These are phyloP conservation scores for Sinella curviseta DNA, from an alignment of 1,140 invertebrate genomes.

Conservation along the genomic window DNA sequence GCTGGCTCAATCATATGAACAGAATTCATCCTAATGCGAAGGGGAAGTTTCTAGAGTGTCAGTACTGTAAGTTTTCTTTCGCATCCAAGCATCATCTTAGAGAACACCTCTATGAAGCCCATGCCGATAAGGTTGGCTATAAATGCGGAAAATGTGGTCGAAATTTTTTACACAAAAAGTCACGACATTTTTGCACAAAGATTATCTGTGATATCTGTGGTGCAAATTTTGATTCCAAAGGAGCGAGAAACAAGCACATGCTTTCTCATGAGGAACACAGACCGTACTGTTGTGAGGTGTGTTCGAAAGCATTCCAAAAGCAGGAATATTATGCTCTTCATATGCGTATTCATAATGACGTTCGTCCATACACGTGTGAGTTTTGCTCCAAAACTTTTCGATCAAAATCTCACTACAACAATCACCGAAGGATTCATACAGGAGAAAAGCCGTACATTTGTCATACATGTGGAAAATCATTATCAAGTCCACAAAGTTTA, in stretches of 20 bases:
- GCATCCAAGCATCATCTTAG: too few relatives aligned
- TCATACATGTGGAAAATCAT: conserved; percentile 57
- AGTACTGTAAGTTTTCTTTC: too few relatives aligned
- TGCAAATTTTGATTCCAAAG: too few relatives aligned
- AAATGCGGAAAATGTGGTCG: too few relatives aligned
- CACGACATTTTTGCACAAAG: too few relatives aligned
- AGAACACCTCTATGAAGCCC: too few relatives aligned
- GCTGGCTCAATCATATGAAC: conserved; percentile 2
- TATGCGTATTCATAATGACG: conserved; percentile 47
- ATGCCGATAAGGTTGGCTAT: too few relatives aligned
- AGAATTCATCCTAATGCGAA: too few relatives aligned
- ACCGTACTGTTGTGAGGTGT: conserved; percentile 55
- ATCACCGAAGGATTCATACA: conserved; percentile 47
- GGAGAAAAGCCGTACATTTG: conserved; percentile 22
- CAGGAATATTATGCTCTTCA: conserved; percentile 35
- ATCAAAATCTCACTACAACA: conserved; percentile 51
- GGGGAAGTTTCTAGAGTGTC: too few relatives aligned
- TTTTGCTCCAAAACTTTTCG: conserved; percentile 52
- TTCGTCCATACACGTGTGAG: conserved; percentile 55
- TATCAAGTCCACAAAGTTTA: conserved; percentile 52
- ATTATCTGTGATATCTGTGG: too few relatives aligned
- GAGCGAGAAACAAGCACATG: too few relatives aligned
- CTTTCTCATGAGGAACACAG: conserved; percentile 44
- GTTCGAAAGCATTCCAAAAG: conserved; percentile 53
- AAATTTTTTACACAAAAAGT: too few relatives aligned